Base-by-base conservation (phyloP, 1,140 invertebrate species). In the Diploscapter pachys region DNA sequence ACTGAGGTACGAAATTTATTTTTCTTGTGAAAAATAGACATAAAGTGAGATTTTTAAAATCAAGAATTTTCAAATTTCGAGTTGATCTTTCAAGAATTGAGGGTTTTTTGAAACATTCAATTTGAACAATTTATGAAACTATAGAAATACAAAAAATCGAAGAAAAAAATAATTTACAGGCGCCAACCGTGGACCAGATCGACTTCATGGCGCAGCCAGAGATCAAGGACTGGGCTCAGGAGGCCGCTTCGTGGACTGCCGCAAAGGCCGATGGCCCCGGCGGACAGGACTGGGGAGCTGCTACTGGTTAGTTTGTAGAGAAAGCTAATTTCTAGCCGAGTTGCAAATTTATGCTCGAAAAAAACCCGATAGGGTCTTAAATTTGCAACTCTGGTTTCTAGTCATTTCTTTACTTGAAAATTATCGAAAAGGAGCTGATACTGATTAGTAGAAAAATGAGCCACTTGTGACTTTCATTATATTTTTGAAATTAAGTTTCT, bases 181-280 rank as follows among this genome's bases (percentile, higher is more conserved):
- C 1, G 31, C 31, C 31, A 31, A 31, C 52, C 50, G 66, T 55
- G 11, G 52, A 68, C 11, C 66, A 6, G 5, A 54, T 68, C 49
- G 66, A 68, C 66, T 68, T 68, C 51, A 68, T 55, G 52, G 9
- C 9, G 6, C 52, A 52, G 11, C 52, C 63, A 53, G 72, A 74
- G 11, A 70, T 74, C 49, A 53, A 72, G 73, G 63, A 74, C 70
- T 74, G 72, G 72, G 72, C 72, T 56, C 56, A 74, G 48, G 72
- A 71, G 67, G 53, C 71, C 5, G 54, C 71, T 3, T 11, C 51
- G 5, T 74, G 72, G 72, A 68, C 31, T 31, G 71, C 49, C 6
- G 48, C n/a, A n/a, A 68, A 68, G 52, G 66, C 53, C 11, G 57
- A 68, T 2, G 66, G 52, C 9, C 66, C 66, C 52, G 66, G 53